A percentile compares a stretch with the other conserved stretches of the same genome.
These are phyloP conservation scores for Drosophila quadrilineata DNA, from an alignment of 1,140 invertebrate species.

Conservation along the genomic window DNA sequence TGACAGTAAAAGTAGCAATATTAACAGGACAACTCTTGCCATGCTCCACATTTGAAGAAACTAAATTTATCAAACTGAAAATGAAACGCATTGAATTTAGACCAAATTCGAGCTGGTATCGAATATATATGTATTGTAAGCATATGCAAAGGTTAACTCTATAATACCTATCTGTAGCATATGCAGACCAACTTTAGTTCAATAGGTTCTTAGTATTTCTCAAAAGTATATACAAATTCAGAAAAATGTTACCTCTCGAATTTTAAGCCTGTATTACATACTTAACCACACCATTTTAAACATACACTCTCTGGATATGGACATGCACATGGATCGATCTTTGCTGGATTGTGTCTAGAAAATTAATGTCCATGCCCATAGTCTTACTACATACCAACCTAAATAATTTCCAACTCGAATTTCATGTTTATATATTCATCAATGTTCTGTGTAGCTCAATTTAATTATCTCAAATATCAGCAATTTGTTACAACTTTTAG, in stretches of 20 bases:
- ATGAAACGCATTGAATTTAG: slow-evolving; percentile 76
- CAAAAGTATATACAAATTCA: neutral
- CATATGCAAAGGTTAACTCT: neutral
- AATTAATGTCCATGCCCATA: too few relatives aligned
- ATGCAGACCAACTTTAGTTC: slow-evolving; percentile 7
- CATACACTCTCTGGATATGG: too few relatives aligned
- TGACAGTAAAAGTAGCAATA: slow-evolving; percentile 10
- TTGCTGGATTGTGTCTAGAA: too few relatives aligned
- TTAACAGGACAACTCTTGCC: slow-evolving; percentile 74
- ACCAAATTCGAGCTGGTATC: slow-evolving; percentile 80
- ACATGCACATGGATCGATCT: too few relatives aligned
- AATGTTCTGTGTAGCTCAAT: slow-evolving; percentile 23
- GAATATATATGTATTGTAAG: slow-evolving; percentile 51
- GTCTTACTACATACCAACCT: too few relatives aligned
- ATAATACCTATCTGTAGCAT: slow-evolving; percentile 7
- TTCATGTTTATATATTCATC: slow-evolving; percentile 17
- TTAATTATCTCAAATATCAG: slow-evolving; percentile 19
- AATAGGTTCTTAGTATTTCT: slow-evolving; percentile 9
- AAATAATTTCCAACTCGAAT: too few relatives aligned
- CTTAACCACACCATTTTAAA: too few relatives aligned
- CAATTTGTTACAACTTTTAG: slow-evolving; percentile 18
- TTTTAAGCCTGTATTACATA: slow-evolving; percentile 29
- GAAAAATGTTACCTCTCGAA: slow-evolving; percentile 42
- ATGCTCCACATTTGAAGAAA: slow-evolving; percentile 60
- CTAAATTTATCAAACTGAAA: slow-evolving; percentile 63